These are phyloP conservation scores for Lasioglossum figueresi DNA, from an alignment of 2,888 invertebrate species.

Conservation along the genomic window DNA sequence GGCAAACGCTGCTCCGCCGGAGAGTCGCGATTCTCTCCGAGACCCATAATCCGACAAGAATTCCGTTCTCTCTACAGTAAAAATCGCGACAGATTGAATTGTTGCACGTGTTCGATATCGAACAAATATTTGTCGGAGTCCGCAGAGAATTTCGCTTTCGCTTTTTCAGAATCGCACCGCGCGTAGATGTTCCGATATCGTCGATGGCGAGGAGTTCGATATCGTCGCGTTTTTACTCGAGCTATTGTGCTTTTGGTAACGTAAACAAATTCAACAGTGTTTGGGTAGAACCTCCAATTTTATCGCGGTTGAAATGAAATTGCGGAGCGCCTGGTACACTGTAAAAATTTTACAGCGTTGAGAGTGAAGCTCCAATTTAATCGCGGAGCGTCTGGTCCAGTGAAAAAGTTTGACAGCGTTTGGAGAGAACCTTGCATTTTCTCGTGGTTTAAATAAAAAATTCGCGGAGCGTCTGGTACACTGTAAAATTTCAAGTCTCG, in stretches of 20 bases:
- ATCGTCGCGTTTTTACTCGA: neutral
- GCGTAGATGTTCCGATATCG: neutral
- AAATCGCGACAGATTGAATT: neutral
- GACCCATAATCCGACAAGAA: neutral
- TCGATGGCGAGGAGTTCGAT: too few relatives aligned
- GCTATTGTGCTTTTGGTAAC: neutral
- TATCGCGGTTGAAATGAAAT: neutral
- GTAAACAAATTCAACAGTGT: neutral
- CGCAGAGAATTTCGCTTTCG: neutral
- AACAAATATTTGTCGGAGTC: neutral
- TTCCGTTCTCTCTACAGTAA: neutral
- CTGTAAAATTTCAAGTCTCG: too few relatives aligned
- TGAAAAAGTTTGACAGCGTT: too few relatives aligned
- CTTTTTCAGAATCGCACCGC: neutral
- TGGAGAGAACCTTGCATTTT: too few relatives aligned
- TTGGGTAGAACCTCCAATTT: neutral
- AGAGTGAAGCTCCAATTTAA: neutral
- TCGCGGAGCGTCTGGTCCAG: neutral
- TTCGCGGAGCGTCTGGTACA: too few relatives aligned
- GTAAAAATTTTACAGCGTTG: neutral
- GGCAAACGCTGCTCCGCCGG: neutral
- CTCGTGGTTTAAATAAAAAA: too few relatives aligned
- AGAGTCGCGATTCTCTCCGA: neutral
- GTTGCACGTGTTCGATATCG: neutral
- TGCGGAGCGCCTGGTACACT: neutral